phyloP scores from a whole-genome alignment of 2,797 vertebrate genomes.

The Sebastes vulpes region DNA sequence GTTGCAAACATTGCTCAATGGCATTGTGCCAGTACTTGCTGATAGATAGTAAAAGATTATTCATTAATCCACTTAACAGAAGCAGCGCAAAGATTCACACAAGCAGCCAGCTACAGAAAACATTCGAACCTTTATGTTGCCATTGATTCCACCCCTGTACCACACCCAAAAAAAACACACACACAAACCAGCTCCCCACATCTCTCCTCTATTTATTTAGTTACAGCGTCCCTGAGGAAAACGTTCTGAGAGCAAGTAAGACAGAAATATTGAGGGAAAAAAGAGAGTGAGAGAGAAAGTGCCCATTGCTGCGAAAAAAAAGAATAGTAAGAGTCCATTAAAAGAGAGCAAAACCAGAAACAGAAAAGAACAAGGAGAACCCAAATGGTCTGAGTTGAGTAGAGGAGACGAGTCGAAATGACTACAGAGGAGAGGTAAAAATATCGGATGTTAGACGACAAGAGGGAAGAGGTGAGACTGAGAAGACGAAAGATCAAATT shows the following conservation, averaged over 20 bases:
- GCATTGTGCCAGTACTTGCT: not conserved
- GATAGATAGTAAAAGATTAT: not conserved
- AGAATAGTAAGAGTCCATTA: constrained; percentile 18
- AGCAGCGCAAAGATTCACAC: not conserved
- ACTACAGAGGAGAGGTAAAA: constrained; percentile 33
- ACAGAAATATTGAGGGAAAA: not conserved
- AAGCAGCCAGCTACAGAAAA: not conserved
- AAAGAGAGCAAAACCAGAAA: constrained; percentile 28
- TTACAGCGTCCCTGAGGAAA: constrained; percentile 9
- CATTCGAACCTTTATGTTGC: not conserved
- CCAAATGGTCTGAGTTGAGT: constrained; percentile 2
- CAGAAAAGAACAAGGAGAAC: constrained; percentile 33
- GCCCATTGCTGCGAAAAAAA: constrained; percentile 1
- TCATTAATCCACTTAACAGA: not conserved
- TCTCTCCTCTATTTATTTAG: constrained; percentile 1
- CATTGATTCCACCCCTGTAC: not conserved
- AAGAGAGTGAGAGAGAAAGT: not conserved
- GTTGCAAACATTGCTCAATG: not conserved
- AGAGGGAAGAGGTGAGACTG: not conserved
- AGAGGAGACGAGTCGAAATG: constrained; percentile 19
- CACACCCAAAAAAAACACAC: not conserved
- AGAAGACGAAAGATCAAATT: not conserved
- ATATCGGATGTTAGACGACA: constrained; percentile 14
- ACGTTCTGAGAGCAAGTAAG: constrained; percentile 1
- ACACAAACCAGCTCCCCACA: not conserved